Percentiles rank a stretch among this genome's conserved stretches.
Conservation (phyloP, 2,888 invertebrate species). For the Andrena haemorrhoa region DNA sequence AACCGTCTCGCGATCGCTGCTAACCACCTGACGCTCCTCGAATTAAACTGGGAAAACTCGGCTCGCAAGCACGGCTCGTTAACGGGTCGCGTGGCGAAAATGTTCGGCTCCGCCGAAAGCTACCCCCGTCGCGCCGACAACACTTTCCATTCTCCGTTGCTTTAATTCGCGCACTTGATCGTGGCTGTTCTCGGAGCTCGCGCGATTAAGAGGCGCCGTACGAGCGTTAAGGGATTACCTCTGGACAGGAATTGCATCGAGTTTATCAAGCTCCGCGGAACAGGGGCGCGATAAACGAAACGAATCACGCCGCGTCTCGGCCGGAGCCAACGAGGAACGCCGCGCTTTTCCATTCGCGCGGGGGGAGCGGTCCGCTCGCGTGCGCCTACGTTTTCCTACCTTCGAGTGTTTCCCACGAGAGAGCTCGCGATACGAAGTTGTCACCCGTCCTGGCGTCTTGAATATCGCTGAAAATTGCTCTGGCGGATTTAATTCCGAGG, state of each 20-base stretch:
- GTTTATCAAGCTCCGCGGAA: constrained; percentile 19
- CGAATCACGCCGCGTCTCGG: constrained; percentile 23
- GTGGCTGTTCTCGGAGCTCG: neutral
- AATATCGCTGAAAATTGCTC: constrained; percentile 38
- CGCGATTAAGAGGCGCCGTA: constrained; percentile 1
- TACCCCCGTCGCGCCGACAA: neutral
- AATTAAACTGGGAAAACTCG: constrained; percentile 50
- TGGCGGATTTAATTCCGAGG: constrained; percentile 11
- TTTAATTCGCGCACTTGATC: constrained; percentile 6
- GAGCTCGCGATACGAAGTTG: neutral
- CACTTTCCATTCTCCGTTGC: neutral
- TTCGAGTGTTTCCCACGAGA: neutral
- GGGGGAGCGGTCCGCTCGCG: neutral
- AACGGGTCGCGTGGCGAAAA: constrained; percentile 1
- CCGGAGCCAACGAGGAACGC: neutral
- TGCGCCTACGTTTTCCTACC: constrained; percentile 4
- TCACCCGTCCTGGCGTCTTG: constrained; percentile 24
- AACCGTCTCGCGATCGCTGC: constrained; percentile 54
- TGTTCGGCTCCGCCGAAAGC: constrained; percentile 9
- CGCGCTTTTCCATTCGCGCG: neutral
- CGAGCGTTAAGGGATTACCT: constrained; percentile 18
- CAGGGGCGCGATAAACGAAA: constrained; percentile 34
- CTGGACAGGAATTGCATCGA: constrained; percentile 5
- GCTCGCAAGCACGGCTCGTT: constrained; percentile 7
- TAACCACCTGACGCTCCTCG: constrained; percentile 58